Evolutionary conservation across 2,797 vertebrate species (phyloP), one percentile per base, ranked within the genome.

Genomic region (Molothrus aeneus): DNA sequence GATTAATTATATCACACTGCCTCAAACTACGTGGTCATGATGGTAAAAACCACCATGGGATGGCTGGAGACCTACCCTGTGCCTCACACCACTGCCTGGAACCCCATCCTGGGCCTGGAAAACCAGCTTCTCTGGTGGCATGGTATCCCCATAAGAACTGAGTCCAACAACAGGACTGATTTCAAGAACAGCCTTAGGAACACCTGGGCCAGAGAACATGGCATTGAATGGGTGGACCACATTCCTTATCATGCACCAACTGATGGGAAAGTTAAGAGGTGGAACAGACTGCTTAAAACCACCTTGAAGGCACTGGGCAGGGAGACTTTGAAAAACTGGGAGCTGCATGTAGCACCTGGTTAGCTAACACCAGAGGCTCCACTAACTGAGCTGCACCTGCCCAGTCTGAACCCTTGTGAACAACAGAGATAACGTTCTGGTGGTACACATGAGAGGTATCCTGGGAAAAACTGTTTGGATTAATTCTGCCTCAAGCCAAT

Each of bases 71-170:
- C 34, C 7, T 13, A 56, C 8, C 29, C 34, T 19, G 31, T 40
- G 25, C 69, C 42, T 29, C 69, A 73, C 0, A 2, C 29, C 2
- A 64, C 29, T 13, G 42, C 59, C 29, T 1, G 0, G 0, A 47
- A 47, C 34, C 64, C 42, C 42, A n/a, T 20, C 25, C 22, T 83
- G 25, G 29, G 20, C 16, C 51, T 48, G 1, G 50, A 57, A 48
- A 54, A 57, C 1, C 34, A 34, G 2, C 0, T 56, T 13, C 42
- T 56, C 1, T 57, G 50, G 34, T 1, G 3, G 6, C 19, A 47
- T 4, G 50, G 29, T 3, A 48, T 4, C 10, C 24, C 12, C 0
- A 1, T 0, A 4, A 29, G 31, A 2, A 56, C 0, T 9, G 31
- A 57, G 11, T 50, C 4, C 0, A 0, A 42, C 60, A 65, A 31